Percentiles rank a stretch among this genome's conserved stretches.
Conservation (phyloP, 2,113 vertebrate species). For the Monarcha castaneiventris region DNA sequence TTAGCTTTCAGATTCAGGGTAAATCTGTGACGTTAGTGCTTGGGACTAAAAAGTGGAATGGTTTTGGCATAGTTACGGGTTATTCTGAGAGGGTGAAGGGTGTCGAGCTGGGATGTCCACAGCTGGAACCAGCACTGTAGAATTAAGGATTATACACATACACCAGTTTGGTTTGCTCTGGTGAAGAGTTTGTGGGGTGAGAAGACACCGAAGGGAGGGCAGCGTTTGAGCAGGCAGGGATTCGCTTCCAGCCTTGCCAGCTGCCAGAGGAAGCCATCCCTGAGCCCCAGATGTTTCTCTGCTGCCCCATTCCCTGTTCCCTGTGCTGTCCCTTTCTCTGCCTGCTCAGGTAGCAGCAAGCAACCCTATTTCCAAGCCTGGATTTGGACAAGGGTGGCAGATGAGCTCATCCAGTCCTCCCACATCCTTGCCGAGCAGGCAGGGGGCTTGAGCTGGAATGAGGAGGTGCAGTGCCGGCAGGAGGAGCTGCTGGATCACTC, state of each 20-base stretch:
- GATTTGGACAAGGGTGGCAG: neutral
- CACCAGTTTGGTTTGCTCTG: neutral
- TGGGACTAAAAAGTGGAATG: neutral
- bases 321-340: neutral
- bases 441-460: neutral
- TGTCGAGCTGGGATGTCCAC: neutral
- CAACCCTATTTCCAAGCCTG: neutral
- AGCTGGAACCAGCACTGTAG: neutral
- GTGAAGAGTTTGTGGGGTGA: neutral
- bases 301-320: neutral
- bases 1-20: neutral
- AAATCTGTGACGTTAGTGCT: neutral
- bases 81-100: neutral
- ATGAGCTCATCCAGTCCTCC: neutral
- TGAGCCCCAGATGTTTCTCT: neutral
- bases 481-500: neutral
- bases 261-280: neutral
- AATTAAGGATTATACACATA: neutral
- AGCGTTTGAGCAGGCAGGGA: neutral
- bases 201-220: neutral
- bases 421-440: neutral
- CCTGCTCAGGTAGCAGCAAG: neutral
- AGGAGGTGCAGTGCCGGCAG: neutral
- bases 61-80: neutral
- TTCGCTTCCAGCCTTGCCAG: neutral